Evolutionary conservation across 2,888 invertebrate genomes (phyloP).

Genomic region (Phoronis australis): DNA sequence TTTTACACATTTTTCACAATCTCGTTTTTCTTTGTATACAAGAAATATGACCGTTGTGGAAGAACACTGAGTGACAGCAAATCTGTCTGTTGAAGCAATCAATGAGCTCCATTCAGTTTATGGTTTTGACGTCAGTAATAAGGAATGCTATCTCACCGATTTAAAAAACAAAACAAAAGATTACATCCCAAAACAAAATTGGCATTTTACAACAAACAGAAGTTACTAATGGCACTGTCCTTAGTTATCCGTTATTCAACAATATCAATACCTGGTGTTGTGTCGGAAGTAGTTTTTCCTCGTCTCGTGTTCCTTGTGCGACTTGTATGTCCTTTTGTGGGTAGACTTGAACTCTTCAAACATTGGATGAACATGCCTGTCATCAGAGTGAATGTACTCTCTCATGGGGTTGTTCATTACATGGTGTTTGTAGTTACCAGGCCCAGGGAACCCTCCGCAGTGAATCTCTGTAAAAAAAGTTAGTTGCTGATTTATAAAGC

Average conservation of each 20-base stretch:
- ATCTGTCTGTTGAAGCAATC: no score
- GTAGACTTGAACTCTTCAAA: constrained; percentile 70
- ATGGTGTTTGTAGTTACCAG: constrained; percentile 58
- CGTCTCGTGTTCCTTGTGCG: constrained; percentile 63
- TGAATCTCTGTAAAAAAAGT: constrained; percentile 24
- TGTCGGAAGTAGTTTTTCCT: constrained; percentile 78
- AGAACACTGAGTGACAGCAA: no score
- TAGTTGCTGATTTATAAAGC: no score
- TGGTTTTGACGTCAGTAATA: no score
- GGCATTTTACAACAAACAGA: not conserved
- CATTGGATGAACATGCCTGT: constrained; percentile 62
- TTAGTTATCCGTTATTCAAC: not conserved
- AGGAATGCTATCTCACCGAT: not conserved
- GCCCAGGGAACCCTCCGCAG: constrained; percentile 73
- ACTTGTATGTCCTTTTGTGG: constrained; percentile 67
- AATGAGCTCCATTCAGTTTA: no score
- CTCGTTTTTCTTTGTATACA: no score
- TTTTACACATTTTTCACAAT: no score
- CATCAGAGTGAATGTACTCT: constrained; percentile 73
- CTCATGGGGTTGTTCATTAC: constrained; percentile 85
- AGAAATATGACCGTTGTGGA: no score
- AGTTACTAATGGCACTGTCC: not conserved
- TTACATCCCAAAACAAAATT: not conserved
- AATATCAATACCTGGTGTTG: constrained; percentile 60
- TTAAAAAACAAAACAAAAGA: not conserved